A percentile compares a stretch with the other conserved stretches of the same genome.
Evolutionary conservation across 2,113 vertebrate genomes (phyloP).

Genomic region (Pipra filicauda): DNA sequence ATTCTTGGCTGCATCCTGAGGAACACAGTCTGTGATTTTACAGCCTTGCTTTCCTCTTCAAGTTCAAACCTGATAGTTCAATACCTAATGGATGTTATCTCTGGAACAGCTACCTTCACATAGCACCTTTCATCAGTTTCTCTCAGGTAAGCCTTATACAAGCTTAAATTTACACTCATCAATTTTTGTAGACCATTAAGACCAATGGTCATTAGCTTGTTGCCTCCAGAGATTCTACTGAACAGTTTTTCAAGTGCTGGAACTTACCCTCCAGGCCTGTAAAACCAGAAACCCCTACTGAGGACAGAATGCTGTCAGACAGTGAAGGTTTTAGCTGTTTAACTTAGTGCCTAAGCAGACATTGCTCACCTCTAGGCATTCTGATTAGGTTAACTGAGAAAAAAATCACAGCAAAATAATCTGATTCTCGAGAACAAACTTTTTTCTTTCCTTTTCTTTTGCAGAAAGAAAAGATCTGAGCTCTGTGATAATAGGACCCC

Average conservation of each 20-base stretch:
- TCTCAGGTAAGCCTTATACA: neutral
- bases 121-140: neutral
- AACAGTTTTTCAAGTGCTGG: constrained; percentile 17
- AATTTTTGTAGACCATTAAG: constrained; percentile 35
- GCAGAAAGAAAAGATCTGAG: neutral
- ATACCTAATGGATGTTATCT: neutral
- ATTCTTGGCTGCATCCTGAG: neutral
- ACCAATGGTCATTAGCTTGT: constrained; percentile 28
- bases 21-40: neutral
- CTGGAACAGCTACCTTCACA: neutral
- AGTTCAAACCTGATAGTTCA: neutral
- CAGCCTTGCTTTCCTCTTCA: neutral
- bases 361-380: constrained; percentile 3
- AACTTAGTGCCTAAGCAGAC: neutral
- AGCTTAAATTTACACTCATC: constrained; percentile 5
- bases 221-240: constrained; percentile 11
- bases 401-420: constrained; percentile 3
- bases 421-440: neutral
- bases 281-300: neutral
- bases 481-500: neutral
- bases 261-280: constrained; percentile 2
- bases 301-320: neutral
- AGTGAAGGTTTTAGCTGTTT: constrained; percentile 9
- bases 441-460: neutral
- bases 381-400: constrained; percentile 28